Evolutionary conservation across 2,888 invertebrate species (phyloP), one percentile per base, ranked within the genome.

Genomic region (Pediacus dermestoides): DNA sequence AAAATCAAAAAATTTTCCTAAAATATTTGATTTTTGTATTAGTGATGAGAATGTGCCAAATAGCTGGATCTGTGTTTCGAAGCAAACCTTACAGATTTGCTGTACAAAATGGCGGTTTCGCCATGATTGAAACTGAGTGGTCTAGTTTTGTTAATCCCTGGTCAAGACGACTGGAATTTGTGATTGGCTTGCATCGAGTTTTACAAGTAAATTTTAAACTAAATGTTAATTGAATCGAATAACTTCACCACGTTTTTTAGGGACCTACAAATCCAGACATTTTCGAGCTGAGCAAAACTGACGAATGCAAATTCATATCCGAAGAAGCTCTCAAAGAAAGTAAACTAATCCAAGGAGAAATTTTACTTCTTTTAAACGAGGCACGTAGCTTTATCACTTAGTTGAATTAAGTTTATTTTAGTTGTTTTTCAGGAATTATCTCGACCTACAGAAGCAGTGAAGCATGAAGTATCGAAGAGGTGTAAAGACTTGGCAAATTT

Each of bases 111-210:
- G 91, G 91, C 1, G 80, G 83, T 55, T 91, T 80, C 62, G 76
- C 88, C n/a, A 76, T 82, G 44, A 72, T 94, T 25, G 88, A 91
- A 68, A 91, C 93, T 0, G 91, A 93, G 64, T 95, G 93, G 92
- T 85, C 89, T 0, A 85, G 88, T 45, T 93, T 92, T 63, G 79
- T 92, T 28, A 94, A 95, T 72, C 94, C 94, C 0, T 95, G 94
- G 94, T 86, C 89, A 0, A 81, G 81, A 61, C 83, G 86, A 66
- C 70, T 95, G 34, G 94, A 95, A 63, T 91, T 92, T 66, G 82
- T 95, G 34, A 83, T 85, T 52, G 92, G 89, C 16, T 82, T 89
- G 62, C 89, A 93, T 70, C 73, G 80, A 38, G 80, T 93, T 1
- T 60, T 87, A 43, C 80, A 85, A 75, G 85, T 83, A 68, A 66